Evolutionary conservation across 2,888 invertebrate species (phyloP).

Genomic region (Carcina quercana): DNA sequence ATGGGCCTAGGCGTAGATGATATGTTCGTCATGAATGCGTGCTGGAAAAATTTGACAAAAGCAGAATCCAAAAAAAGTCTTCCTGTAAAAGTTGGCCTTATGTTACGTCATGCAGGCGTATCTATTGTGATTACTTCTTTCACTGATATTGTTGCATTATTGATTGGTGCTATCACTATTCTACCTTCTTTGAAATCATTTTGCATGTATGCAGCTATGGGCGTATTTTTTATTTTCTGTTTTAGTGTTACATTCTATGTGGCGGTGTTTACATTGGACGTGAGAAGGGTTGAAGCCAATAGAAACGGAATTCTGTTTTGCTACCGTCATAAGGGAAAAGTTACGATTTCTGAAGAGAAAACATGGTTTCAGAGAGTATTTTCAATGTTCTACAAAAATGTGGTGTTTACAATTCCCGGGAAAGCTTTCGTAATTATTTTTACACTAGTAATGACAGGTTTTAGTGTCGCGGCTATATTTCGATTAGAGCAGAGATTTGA

Average conservation of each 20-base stretch:
- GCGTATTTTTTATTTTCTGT: slow-evolving; percentile 83
- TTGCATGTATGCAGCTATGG: slow-evolving; percentile 86
- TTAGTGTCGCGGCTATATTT: slow-evolving; percentile 77
- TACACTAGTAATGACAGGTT: slow-evolving; percentile 73
- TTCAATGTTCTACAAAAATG: slow-evolving; percentile 75
- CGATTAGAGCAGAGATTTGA: slow-evolving; percentile 85
- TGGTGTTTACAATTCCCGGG: slow-evolving; percentile 78
- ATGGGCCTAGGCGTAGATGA: slow-evolving; percentile 90
- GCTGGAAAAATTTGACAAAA: slow-evolving; percentile 79
- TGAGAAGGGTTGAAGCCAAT: slow-evolving; percentile 75
- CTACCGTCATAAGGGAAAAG: slow-evolving; percentile 74
- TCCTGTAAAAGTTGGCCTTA: slow-evolving; percentile 78
- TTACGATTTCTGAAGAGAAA: slow-evolving; percentile 68
- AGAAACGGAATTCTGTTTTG: slow-evolving; percentile 81
- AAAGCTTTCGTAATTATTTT: slow-evolving; percentile 78
- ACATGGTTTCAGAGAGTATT: slow-evolving; percentile 75
- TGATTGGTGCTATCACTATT: slow-evolving; percentile 86
- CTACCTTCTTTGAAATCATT: slow-evolving; percentile 87
- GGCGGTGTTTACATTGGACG: slow-evolving; percentile 83
- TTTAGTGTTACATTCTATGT: slow-evolving; percentile 88
- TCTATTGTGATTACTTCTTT: slow-evolving; percentile 89
- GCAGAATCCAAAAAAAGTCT: slow-evolving; percentile 69
- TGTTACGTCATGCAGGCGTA: slow-evolving; percentile 86
- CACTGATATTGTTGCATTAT: slow-evolving; percentile 86
- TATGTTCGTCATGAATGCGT: slow-evolving; percentile 89